Base-by-base conservation (phyloP, 2,113 vertebrate genomes). In the Bothrops jararaca region DNA sequence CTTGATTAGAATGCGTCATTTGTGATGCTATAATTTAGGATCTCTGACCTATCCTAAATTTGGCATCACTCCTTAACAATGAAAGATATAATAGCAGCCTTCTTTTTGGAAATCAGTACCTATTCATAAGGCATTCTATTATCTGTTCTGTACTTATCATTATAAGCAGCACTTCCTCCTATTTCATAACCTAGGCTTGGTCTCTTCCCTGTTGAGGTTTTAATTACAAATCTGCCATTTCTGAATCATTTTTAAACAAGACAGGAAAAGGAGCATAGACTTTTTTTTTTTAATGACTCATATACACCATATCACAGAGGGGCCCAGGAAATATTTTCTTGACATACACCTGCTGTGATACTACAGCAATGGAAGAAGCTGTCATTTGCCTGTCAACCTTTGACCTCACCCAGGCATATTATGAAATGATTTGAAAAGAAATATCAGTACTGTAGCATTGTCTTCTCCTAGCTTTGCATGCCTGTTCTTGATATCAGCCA, bases 311-410 rank as follows among this genome's bases (percentile, higher is more conserved):
- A 97, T 97, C 97, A 95, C 97, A 97, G 95, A 97, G 96, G 97
- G 97, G 97, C 97, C 86, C 92, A 96, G 97, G 97, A 98, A 97
- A 92, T 96, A 97, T 97, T 97, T 97, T 96, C 96, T 97, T 98
- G 98, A 98, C 98, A 96, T 90, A 94, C 97, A 98, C 98, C 98
- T 95, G 98, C 98, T 98, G 98, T 95, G 98, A 97, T 98, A 97
- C 98, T 96, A 95, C 96, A 93, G 98, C 97, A 95, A 97, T 96
- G 98, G 98, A 98, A 98, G 98, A 98, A 98, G 98, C 97, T 98
- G 98, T 98, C 98, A 98, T 96, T 98, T 98, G 97, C 97, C 97
- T 98, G 98, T 98, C 98, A 98, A 98, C 98, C 98, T 97, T 97
- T 98, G 97, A 98, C 98, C 98, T 98, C 97, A 96, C 95, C 97